phyloP scores from a whole-genome alignment of 2,113 vertebrate species.

The Petaurus breviceps region DNA sequence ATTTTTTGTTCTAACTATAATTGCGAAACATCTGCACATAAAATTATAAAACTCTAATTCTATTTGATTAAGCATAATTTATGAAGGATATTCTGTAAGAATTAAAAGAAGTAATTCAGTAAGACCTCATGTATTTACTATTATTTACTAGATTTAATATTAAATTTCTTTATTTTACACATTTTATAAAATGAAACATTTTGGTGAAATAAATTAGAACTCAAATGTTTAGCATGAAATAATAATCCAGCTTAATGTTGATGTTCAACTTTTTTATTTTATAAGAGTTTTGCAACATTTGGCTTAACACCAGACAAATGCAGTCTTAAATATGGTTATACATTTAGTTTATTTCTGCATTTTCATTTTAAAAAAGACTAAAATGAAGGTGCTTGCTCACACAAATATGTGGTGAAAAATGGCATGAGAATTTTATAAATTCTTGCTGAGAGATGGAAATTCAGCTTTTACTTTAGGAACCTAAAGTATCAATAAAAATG shows the following conservation, averaged over 20 bases:
- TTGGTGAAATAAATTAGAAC: background rate
- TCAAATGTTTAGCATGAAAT: background rate
- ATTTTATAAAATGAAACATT: background rate
- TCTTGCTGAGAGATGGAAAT: background rate
- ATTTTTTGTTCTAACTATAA: background rate
- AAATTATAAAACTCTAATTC: background rate
- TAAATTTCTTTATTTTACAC: background rate
- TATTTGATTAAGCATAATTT: background rate
- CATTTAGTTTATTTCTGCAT: background rate
- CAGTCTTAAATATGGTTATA: background rate
- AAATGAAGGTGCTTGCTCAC: background rate
- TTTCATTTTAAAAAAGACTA: background rate
- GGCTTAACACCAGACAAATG: background rate
- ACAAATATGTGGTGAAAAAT: background rate
- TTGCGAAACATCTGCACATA: background rate
- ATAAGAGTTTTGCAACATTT: background rate
- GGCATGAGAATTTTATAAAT: background rate
- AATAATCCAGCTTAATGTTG: background rate
- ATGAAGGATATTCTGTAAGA: background rate
- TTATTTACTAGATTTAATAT: background rate
- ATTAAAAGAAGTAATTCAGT: background rate
- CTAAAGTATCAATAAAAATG: background rate
- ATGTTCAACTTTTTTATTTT: background rate
- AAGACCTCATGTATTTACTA: background rate
- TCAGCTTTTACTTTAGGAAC: background rate